Percentiles rank a stretch among this genome's conserved stretches.
phyloP scores from a whole-genome alignment of 2,888 invertebrate species.

The Vandiemenella viatica region DNA sequence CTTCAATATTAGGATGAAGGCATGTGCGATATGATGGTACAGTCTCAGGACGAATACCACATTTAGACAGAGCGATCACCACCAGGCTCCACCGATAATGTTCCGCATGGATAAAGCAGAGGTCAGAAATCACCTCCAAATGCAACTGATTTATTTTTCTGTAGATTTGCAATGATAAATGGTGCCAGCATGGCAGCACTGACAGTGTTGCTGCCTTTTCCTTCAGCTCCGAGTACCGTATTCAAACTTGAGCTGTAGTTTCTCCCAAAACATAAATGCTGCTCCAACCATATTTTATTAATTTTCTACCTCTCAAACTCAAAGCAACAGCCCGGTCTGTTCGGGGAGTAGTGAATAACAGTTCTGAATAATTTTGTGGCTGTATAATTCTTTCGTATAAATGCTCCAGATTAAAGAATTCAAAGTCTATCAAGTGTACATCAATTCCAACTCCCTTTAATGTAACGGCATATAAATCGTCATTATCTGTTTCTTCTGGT shows the following conservation, averaged over 20 bases:
- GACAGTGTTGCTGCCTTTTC: not conserved
- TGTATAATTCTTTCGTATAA: not conserved
- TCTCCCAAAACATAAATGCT: not conserved
- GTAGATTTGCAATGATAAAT: not conserved
- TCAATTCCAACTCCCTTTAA: not conserved
- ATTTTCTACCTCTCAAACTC: not conserved
- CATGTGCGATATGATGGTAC: not conserved
- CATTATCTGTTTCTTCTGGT: not conserved
- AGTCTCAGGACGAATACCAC: not conserved
- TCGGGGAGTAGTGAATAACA: not conserved
- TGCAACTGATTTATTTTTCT: too few species aligned
- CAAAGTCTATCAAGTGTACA: not conserved
- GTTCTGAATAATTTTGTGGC: not conserved
- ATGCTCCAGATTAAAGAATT: not conserved
- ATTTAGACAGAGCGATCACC: too few species aligned
- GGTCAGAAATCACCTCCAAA: too few species aligned
- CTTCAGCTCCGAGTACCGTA: not conserved
- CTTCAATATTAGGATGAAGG: not conserved
- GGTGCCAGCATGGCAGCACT: not conserved
- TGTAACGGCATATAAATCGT: not conserved
- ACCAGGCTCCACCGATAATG: too few species aligned
- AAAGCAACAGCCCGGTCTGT: not conserved
- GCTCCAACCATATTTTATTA: not conserved
- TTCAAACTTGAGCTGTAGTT: not conserved
- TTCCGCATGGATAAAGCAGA: too few species aligned